Percentiles rank a stretch among this genome's conserved stretches.
phyloP scores from a whole-genome alignment of 2,113 vertebrate genomes.

The Podiceps cristatus region DNA sequence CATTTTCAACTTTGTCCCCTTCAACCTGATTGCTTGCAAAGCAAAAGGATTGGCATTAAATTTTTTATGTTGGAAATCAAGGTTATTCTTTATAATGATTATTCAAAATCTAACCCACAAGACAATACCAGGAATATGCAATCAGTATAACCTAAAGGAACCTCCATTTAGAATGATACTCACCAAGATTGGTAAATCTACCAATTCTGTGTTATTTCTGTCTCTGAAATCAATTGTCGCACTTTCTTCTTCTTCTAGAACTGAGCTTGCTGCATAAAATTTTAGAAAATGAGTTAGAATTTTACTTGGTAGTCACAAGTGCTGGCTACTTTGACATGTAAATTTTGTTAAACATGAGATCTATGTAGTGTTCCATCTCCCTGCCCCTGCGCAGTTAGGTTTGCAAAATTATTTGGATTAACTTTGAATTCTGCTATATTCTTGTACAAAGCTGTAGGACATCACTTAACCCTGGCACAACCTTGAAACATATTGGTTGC shows the following conservation, averaged over 20 bases:
- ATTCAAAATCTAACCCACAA: not conserved
- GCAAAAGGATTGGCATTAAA: not conserved
- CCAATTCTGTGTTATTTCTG: not conserved
- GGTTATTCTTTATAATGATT: not conserved
- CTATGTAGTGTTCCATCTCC: not conserved
- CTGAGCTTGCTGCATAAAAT: slow-evolving; percentile 43
- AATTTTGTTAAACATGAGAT: not conserved
- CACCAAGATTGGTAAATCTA: slow-evolving; percentile 41
- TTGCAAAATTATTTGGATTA: not conserved
- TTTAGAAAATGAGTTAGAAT: not conserved
- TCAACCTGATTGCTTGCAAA: not conserved
- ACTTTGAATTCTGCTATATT: not conserved
- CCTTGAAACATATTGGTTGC: not conserved
- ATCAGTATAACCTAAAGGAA: not conserved
- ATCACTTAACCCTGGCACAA: not conserved
- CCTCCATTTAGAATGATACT: slow-evolving; percentile 1
- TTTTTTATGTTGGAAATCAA: not conserved
- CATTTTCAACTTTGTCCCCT: not conserved
- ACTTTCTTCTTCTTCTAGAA: slow-evolving; percentile 58
- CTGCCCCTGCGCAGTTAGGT: not conserved
- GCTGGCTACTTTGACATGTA: not conserved
- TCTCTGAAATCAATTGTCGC: not conserved
- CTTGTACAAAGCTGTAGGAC: not conserved
- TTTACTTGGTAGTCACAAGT: not conserved
- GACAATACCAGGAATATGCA: not conserved